These are phyloP conservation scores for Aphodius sticticus DNA, from an alignment of 2,888 invertebrate genomes.

Conservation along the genomic window DNA sequence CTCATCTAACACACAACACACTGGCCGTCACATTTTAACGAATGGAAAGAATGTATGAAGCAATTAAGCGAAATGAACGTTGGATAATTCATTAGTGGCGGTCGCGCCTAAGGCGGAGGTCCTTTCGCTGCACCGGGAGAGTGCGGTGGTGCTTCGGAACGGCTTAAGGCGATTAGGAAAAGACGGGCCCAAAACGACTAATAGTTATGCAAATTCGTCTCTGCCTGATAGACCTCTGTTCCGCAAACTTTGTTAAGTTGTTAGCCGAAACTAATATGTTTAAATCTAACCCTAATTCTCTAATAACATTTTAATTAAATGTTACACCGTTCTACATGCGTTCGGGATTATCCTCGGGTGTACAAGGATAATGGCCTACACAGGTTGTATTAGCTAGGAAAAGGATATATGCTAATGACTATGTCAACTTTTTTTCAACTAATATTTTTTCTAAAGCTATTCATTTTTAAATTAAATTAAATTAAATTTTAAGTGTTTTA, in stretches of 20 bases:
- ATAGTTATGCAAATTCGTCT: constrained; percentile 18
- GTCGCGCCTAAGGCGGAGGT: neutral
- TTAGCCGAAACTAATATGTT: constrained; percentile 22
- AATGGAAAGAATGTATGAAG: constrained; percentile 8
- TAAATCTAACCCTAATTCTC: constrained; percentile 17
- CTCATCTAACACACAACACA: neutral
- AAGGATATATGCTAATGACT: too few species aligned
- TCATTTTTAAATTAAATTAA: too few species aligned
- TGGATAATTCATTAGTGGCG: constrained; percentile 19
- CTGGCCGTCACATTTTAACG: neutral
- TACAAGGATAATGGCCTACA: neutral
- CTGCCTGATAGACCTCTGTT: constrained; percentile 19
- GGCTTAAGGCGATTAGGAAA: constrained; percentile 19
- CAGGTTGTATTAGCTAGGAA: too few species aligned
- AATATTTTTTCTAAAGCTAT: too few species aligned
- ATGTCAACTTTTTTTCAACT: too few species aligned
- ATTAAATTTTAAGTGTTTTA: too few species aligned
- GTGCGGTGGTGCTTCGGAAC: neutral
- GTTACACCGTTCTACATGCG: neutral
- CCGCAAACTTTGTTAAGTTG: constrained; percentile 16
- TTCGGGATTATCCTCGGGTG: neutral
- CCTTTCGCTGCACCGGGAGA: neutral
- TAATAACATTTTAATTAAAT: constrained; percentile 21
- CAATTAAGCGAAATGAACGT: constrained; percentile 23
- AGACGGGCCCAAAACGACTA: constrained; percentile 17